Base-by-base conservation (phyloP, 2,888 invertebrate genomes). In the Lapara coniferarum region DNA sequence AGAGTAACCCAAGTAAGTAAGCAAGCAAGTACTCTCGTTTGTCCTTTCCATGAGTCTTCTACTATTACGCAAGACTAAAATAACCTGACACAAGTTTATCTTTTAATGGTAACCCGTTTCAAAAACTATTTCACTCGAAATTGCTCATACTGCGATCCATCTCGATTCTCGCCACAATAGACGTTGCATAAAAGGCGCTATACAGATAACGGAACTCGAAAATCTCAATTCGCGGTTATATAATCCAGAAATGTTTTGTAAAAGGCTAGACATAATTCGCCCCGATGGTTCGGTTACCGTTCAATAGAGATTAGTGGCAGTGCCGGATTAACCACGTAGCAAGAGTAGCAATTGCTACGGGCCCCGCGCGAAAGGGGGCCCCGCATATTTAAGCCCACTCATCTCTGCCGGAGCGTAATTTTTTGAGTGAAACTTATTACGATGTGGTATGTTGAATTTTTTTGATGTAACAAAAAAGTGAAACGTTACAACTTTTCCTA, bases 191-290 rank as follows among this genome's bases (percentile, higher is more conserved):
- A 67, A 16, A 12, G 37, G 56, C n/a, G 25, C 16, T 16, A 56
- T 16, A 44, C n/a, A 67, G 63, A 19, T 46, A 46, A 46, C 19
- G 55, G 56, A 44, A 46, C 46, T 19, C 44, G 10, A 53, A 52
- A 13, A 25, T 56, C 55, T 67, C 19, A 14, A 55, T 56, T 66
- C 66, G 13, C 37, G 19, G 56, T 67, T 72, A 75, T 70, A 70
- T 69, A 66, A 63, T 8, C 10, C 19, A 19, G 10, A 53, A 4
- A 19, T 19, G 19, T 10, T 55, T 55, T 55, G 55, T 19, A 19
- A 25, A 55, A 55, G 55, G 55, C 19, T 12, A 2, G 55, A 55
- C 55, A 19, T 10, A 0, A 55, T 10, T 55, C 4, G 55, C 19
- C 19, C 19, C 55, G 10, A 55, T 55, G 19, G 55, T 55, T 19